Evolutionary conservation across 2,888 invertebrate genomes (phyloP).

Genomic region (Cyclophora albipunctata): DNA sequence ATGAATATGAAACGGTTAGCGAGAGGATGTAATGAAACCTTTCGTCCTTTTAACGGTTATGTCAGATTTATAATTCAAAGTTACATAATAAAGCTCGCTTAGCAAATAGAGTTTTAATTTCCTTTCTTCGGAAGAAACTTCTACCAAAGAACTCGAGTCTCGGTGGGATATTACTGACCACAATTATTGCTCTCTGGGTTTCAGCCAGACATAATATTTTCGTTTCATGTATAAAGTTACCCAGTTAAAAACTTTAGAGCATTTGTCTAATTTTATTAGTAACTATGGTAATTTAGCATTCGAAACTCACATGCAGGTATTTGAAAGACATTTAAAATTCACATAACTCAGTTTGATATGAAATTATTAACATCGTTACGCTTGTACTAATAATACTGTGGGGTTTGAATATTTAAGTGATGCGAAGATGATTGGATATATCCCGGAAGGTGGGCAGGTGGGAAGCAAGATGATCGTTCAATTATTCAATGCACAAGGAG

Average conservation of each 20-base stretch:
- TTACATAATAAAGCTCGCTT: conserved; percentile 7
- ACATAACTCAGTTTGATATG: background rate
- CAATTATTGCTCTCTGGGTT: conserved; percentile 13
- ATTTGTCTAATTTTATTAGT: conserved; percentile 1
- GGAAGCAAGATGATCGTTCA: conserved; percentile 29
- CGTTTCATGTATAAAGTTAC: conserved; percentile 10
- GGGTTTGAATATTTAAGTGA: conserved; percentile 7
- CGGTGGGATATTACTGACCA: conserved; percentile 11
- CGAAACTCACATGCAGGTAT: background rate
- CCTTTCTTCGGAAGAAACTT: conserved; percentile 5
- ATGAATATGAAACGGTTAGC: conserved; percentile 16
- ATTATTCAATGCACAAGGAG: conserved; percentile 36
- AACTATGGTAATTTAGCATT: background rate
- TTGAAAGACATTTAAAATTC: background rate
- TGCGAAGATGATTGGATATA: conserved; percentile 14
- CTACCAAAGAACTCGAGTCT: conserved; percentile 2
- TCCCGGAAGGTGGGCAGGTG: conserved; percentile 19
- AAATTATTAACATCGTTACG: background rate
- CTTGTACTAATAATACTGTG: background rate
- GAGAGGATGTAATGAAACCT: conserved; percentile 12
- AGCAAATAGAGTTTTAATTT: conserved; percentile 15
- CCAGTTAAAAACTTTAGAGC: conserved; percentile 4
- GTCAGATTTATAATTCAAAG: conserved; percentile 18
- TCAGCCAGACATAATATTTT: conserved; percentile 12
- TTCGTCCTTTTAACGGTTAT: conserved; percentile 13